Evolutionary conservation across 2,113 vertebrate genomes (phyloP).

Genomic region (Catharus minimus): DNA sequence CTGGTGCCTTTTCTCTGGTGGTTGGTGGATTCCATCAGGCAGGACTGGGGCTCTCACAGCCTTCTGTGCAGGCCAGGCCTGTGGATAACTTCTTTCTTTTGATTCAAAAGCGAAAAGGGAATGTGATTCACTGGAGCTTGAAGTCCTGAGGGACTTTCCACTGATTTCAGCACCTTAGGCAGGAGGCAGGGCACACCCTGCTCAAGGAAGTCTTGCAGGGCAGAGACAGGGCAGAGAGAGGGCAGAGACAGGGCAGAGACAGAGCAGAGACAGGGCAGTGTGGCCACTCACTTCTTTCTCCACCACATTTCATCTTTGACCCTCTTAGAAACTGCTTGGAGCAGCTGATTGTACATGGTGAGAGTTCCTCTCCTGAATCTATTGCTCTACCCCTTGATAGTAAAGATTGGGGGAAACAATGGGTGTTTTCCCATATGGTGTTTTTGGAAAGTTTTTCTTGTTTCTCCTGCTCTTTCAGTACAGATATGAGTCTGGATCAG

Average conservation of each 20-base stretch:
- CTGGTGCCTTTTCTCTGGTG: background rate
- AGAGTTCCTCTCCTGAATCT: background rate
- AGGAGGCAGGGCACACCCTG: background rate
- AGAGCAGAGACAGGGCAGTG: background rate
- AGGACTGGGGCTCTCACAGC: background rate
- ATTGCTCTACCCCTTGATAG: background rate
- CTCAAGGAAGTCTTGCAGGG: background rate
- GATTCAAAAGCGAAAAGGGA: background rate
- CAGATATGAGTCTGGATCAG: background rate
- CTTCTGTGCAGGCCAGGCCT: background rate
- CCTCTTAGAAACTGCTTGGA: background rate
- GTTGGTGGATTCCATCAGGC: background rate
- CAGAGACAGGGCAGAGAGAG: background rate
- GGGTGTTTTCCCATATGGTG: background rate
- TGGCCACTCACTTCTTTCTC: background rate
- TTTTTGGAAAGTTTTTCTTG: background rate
- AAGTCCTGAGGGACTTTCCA: background rate
- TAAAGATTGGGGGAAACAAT: background rate
- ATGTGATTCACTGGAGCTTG: background rate
- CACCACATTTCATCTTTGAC: background rate
- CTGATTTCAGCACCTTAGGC: background rate
- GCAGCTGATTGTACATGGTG: fast-evolving
- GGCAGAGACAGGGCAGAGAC: background rate
- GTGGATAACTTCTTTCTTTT: background rate
- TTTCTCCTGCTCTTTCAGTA: background rate